Evolutionary conservation across 2,113 vertebrate genomes (phyloP), one percentile per base, ranked within the genome.

Genomic region (Tragelaphus strepsiceros): DNA sequence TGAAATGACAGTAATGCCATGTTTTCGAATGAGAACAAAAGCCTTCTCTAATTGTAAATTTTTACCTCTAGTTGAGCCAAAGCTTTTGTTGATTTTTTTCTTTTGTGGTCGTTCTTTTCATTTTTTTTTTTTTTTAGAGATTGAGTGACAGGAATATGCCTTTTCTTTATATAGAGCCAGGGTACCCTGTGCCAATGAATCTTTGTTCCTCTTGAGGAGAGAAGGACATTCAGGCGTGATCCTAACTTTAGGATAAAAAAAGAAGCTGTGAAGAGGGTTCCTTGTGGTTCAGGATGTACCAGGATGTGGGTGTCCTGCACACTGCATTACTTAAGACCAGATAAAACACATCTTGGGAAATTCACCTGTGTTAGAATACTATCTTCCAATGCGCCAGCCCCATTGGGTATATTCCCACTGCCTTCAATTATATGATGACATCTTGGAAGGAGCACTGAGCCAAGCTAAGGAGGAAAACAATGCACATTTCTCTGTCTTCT

Each of bases 51-150:
- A 74, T 80, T 94, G 88, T 88, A 87, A 90, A 91, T 64, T 95
- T 97, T 97, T 97, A 97, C 91, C 93, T 94, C 21, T 53, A n/a
- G 32, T 59, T 74, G 84, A 94, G 84, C 90, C 88, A 94, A 96
- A 92, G 88, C n/a, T 71, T 95, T 88, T 80, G 67, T 77, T 82
- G 90, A 93, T 84, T 84, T 14, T 62, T 67, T 61, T 24, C 12
- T 54, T 91, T 91, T 67, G 28, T 77, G 30, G 1, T 74, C 22
- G 9, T 88, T 91, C n/a, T 95, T 53, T 89, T 43, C 62, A 7
- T 74, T 71, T 95, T 2, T 59, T 28, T 61, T 26, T 74, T 83
- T 51, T 46, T 82, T 54, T 83, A 56, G 51, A 64, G 53, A 61
- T 2, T 59, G 64, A 86, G n/a, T 51, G 53, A 35, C 90, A 71